Percentiles rank a stretch among this genome's conserved stretches.
Conservation (phyloP, 2,113 vertebrate genomes). For the Epinephelus fuscoguttatus region DNA sequence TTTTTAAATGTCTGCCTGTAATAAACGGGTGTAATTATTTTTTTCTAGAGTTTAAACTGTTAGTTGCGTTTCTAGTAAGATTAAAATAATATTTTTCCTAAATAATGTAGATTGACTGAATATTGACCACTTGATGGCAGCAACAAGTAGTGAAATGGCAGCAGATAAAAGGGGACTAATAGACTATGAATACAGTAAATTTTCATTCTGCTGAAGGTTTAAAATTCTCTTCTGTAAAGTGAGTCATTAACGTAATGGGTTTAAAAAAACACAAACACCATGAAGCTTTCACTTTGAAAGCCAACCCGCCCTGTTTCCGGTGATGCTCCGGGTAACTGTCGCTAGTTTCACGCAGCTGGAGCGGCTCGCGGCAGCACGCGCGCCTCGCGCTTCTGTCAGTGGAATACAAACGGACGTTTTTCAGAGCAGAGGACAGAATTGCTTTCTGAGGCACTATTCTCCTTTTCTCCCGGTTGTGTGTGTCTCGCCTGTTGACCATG, state of each 20-base stretch:
- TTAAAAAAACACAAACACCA: not conserved
- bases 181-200: not conserved
- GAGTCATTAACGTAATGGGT: not conserved
- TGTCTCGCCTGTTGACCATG: constrained; percentile 49
- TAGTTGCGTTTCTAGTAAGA: not conserved
- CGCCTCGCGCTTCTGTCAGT: constrained; percentile 61
- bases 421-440: constrained; percentile 16
- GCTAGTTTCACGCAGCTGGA: constrained; percentile 62
- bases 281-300: constrained; percentile 60
- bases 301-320: constrained; percentile 45
- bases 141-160: constrained; percentile 17
- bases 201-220: not conserved
- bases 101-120: not conserved
- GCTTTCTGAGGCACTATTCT: not conserved
- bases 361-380: constrained; percentile 67
- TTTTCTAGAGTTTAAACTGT: not conserved
- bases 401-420: constrained; percentile 60
- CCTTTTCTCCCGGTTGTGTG: not conserved
- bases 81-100: too few species aligned
- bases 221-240: not conserved
- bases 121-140: constrained; percentile 44
- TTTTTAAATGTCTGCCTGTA: too few species aligned
- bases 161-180: not conserved
- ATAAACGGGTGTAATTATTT: too few species aligned
- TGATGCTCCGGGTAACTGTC: constrained; percentile 13